Evolutionary conservation across 1,140 invertebrate genomes (phyloP).

Genomic region (Dendrolimus kikuchii): DNA sequence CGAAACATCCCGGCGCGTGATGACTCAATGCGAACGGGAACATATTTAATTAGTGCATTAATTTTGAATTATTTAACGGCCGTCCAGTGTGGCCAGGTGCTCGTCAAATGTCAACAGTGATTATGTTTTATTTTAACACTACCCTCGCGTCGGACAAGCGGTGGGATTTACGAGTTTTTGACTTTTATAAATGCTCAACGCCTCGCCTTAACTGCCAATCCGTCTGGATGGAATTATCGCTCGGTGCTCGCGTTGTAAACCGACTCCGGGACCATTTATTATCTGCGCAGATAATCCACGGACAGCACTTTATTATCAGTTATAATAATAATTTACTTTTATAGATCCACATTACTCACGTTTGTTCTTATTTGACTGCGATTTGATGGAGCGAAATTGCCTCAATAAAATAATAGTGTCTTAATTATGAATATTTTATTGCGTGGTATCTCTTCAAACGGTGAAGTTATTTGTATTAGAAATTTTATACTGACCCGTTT

Average conservation of each 20-base stretch:
- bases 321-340: slow-evolving; percentile 71
- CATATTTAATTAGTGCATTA: slow-evolving; percentile 67
- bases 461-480: slow-evolving; percentile 32
- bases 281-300: slow-evolving; percentile 62
- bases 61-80: slow-evolving; percentile 62
- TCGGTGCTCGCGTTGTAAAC: slow-evolving; percentile 52
- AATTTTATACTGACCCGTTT: slow-evolving; percentile 18
- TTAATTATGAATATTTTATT: slow-evolving; percentile 44
- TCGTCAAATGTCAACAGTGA: slow-evolving; percentile 66
- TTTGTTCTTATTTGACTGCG: slow-evolving; percentile 67
- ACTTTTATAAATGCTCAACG: slow-evolving; percentile 65
- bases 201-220: slow-evolving; percentile 60
- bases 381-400: slow-evolving; percentile 51
- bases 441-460: slow-evolving; percentile 8
- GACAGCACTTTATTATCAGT: slow-evolving; percentile 70
- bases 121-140: slow-evolving; percentile 60
- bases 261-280: slow-evolving; percentile 54
- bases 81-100: slow-evolving; percentile 45
- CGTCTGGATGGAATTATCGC: slow-evolving; percentile 52
- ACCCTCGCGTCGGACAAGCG: slow-evolving; percentile 18
- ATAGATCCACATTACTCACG: slow-evolving; percentile 67
- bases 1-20: slow-evolving; percentile 43
- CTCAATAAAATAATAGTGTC: slow-evolving; percentile 51
- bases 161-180: slow-evolving; percentile 61
- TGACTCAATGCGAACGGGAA: slow-evolving; percentile 56